Evolutionary conservation across 2,113 vertebrate genomes (phyloP), one percentile per base, ranked within the genome.

Genomic region (Cavia aperea): DNA sequence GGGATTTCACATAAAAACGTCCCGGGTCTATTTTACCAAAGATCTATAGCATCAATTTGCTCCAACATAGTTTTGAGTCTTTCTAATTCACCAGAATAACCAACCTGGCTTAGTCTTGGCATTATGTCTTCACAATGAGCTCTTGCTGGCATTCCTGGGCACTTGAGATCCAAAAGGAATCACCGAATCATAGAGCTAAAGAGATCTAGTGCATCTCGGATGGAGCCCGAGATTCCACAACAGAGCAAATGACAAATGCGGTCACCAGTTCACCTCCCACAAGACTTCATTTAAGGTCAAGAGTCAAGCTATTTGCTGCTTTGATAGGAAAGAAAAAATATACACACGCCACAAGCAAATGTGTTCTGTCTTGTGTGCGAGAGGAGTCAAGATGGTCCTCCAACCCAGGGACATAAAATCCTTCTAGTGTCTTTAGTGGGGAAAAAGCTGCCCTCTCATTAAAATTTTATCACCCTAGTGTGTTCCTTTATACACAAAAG

Each of bases 71-170:
- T 83, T 92, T 51, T 58, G 81, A 93, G 90, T 18, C 88, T 81
- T 93, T 92, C 58, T 88, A 90, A 92, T 92, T 96, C 95, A 85
- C 87, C 82, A 63, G 90, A 79, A 84, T 94, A 96, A 96, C 95
- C 94, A 96, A 93, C 93, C 95, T 89, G 90, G 81, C 84, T 93
- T 78, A 68, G 94, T 93, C 92, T 54, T 43, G 58, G 78, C 65
- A 26, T 66, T 96, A 72, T 0, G 2, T 95, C 95, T 94, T 94
- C 94, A 85, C 81, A 9, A 73, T 29, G 23, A 83, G 63, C 43
- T 89, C 18, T 1, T 0, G 0, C 21, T 24, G 75, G 49, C 8
- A 0, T 51, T 86, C 73, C 73, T 49, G 2, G 63, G 49, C 78
- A 85, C 72, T 68, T 54, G 92, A 63, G 77, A 91, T 56, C 72